Evolutionary conservation across 2,888 invertebrate genomes (phyloP).

Genomic region (Dryomyza anilis): DNA sequence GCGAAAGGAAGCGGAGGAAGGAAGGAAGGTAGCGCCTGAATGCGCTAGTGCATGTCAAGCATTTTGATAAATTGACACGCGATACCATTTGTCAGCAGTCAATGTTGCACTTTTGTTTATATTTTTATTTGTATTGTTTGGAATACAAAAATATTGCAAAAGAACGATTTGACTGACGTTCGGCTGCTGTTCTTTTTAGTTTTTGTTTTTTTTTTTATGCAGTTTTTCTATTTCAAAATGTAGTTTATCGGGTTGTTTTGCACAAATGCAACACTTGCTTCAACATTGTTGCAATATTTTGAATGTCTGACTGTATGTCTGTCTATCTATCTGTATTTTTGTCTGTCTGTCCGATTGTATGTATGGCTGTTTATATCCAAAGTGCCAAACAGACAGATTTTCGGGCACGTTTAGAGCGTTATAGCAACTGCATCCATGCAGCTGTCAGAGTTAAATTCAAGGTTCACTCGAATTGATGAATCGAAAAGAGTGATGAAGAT

Average conservation of each 20-base stretch:
- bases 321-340: background rate
- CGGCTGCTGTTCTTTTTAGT: background rate
- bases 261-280: background rate
- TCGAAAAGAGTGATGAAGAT: background rate
- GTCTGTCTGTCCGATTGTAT: too few species aligned
- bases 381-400: too few species aligned
- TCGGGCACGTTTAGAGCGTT: too few species aligned
- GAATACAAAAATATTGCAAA: too few species aligned
- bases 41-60: constrained; percentile 30
- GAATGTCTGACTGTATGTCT: background rate
- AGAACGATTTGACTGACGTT: too few species aligned
- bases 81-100: constrained; percentile 61
- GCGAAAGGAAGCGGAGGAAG: background rate
- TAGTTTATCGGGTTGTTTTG: background rate
- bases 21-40: constrained; percentile 1
- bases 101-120: constrained; percentile 37
- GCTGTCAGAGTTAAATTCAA: background rate
- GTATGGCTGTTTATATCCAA: too few species aligned
- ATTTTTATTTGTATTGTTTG: too few species aligned
- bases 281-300: constrained; percentile 6
- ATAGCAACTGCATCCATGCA: too few species aligned
- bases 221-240: too few species aligned
- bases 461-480: background rate
- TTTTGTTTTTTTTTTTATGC: background rate
- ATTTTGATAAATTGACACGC: constrained; percentile 61